Evolutionary conservation across 2,113 vertebrate genomes (phyloP).

Genomic region (Amphiprion ocellaris): DNA sequence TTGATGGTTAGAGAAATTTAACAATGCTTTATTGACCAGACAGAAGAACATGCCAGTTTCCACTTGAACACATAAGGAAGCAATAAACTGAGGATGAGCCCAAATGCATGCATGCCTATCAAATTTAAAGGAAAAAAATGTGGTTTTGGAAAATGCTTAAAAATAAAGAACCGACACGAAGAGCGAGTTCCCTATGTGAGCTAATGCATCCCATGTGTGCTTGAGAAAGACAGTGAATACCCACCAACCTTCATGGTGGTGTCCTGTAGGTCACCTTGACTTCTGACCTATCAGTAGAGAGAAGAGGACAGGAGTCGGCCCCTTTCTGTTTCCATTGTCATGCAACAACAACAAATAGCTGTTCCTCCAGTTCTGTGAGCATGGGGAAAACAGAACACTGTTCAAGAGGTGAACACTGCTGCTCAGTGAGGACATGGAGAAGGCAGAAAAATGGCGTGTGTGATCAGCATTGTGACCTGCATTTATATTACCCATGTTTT

Average conservation of each 20-base stretch:
- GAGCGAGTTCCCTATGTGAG: not conserved
- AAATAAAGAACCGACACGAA: not conserved
- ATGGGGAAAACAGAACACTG: not conserved
- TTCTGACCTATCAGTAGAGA: no score
- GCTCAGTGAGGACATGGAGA: no score
- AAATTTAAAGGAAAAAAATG: not conserved
- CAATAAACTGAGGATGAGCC: not conserved
- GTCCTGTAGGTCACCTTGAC: not conserved
- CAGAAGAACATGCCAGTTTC: constrained; percentile 25
- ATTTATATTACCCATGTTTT: no score
- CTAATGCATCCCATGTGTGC: not conserved
- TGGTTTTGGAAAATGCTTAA: not conserved
- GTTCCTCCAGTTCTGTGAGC: no score
- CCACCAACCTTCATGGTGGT: not conserved
- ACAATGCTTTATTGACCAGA: constrained; percentile 10
- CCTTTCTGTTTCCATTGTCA: no score
- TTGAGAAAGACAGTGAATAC: not conserved
- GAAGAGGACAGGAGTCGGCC: no score
- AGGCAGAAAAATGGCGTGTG: no score
- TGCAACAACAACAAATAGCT: no score
- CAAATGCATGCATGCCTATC: not conserved
- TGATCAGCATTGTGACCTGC: no score
- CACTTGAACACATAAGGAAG: not conserved
- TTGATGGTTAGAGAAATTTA: constrained; percentile 12
- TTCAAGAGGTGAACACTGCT: no score